Percentiles rank a stretch among this genome's conserved stretches.
Conservation (phyloP, 2,888 invertebrate genomes). For the Volucella bombylans region DNA sequence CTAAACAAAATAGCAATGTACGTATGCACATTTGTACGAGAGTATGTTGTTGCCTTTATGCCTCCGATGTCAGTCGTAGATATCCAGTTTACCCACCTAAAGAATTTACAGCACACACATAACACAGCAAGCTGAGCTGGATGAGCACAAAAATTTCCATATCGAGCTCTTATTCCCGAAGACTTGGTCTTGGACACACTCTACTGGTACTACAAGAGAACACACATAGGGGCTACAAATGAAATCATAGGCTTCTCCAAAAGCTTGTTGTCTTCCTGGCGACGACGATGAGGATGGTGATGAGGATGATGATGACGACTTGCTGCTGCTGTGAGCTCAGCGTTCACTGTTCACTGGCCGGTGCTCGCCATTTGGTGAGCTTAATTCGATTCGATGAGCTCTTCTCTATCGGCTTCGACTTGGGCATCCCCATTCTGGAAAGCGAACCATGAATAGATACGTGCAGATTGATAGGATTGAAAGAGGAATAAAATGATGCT, state of each 20-base stretch:
- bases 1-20: constrained; percentile 64
- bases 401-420: constrained; percentile 39
- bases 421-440: constrained; percentile 21
- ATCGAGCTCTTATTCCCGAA: constrained; percentile 62
- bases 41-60: background rate
- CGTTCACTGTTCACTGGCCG: constrained; percentile 54
- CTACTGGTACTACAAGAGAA: constrained; percentile 16
- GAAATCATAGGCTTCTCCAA: constrained; percentile 51
- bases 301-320: background rate
- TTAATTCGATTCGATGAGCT: constrained; percentile 65
- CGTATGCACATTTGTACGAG: constrained; percentile 41
- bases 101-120: constrained; percentile 68
- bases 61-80: constrained; percentile 17
- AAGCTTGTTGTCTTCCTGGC: constrained; percentile 40
- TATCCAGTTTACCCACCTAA: constrained; percentile 70
- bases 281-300: constrained; percentile 12
- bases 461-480: constrained; percentile 7
- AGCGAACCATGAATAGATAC: constrained; percentile 14
- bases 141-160: constrained; percentile 66
- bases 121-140: no score
- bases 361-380: constrained; percentile 57
- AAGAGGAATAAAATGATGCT: background rate
- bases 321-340: constrained; percentile 10
- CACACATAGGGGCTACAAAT: constrained; percentile 57
- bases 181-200: background rate